Percentiles rank a stretch among this genome's conserved stretches.
These are phyloP conservation scores for Rhinoraja longicauda DNA, from an alignment of 2,797 vertebrate species.

Conservation along the genomic window DNA sequence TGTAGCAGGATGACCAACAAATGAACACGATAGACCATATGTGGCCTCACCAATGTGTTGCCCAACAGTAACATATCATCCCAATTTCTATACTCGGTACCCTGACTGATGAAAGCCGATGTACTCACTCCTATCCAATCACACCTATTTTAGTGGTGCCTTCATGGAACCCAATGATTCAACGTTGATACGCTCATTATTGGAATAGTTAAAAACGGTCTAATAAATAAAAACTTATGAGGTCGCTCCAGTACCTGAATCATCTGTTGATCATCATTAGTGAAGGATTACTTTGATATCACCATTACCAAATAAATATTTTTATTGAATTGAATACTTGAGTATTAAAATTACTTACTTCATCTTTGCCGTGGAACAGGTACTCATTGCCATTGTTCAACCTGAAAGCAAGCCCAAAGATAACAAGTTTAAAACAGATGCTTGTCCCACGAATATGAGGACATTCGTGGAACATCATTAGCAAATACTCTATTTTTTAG, in stretches of 20 bases:
- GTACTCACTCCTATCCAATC: too few species aligned
- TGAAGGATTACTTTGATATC: background rate
- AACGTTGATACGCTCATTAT: background rate
- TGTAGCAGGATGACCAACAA: too few species aligned
- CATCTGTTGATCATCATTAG: background rate
- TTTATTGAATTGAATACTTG: background rate
- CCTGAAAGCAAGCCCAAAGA: constrained; percentile 56
- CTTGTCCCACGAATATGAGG: accelerated
- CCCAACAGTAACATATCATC: too few species aligned
- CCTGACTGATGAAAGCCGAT: too few species aligned
- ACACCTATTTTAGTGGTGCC: too few species aligned
- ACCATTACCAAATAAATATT: background rate
- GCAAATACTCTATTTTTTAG: background rate
- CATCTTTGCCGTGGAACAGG: constrained; percentile 95
- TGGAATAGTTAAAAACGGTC: background rate
- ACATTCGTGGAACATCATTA: background rate
- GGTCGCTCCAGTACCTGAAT: background rate
- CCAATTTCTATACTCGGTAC: too few species aligned
- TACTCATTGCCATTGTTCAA: constrained; percentile 84
- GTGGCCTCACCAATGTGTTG: too few species aligned
- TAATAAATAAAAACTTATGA: background rate
- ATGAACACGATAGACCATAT: too few species aligned
- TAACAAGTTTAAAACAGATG: constrained; percentile 15
- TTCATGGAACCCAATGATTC: background rate
- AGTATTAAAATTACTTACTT: constrained; percentile 63